Base-by-base conservation (phyloP, 2,113 vertebrate species). In the Himantopus leucocephalus region DNA sequence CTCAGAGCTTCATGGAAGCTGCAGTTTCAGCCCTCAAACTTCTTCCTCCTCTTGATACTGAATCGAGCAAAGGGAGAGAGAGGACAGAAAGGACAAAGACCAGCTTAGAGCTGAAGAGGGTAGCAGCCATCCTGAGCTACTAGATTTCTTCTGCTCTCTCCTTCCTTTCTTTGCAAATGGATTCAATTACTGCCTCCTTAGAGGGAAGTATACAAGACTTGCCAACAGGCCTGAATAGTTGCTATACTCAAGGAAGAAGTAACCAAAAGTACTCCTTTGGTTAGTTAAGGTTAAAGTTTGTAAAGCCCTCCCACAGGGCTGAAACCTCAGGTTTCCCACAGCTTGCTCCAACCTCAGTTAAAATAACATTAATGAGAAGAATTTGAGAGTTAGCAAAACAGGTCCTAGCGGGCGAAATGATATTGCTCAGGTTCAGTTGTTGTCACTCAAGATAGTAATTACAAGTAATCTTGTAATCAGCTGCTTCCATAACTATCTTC, bases 181-280 rank as follows among this genome's bases (percentile, higher is more conserved):
- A 34, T 67, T 50, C 5, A 58, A 1, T 14, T 37, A 37, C 48
- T n/a, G 17, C 30, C 22, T 75, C 30, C 58, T 82, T 18, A 8
- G 24, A 2, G 14, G 8, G 16, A 47, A 34, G 55, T 2, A 14
- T 5, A 63, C 0, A 1, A 62, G 12, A 15, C 26, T 68, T 63
- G 17, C 30, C 56, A 39, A 30, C 29, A 56, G 47, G 30, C 63
- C 55, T 20, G n/a, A 52, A 34, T 20, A 71, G 24, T 35, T 70
- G 74, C 60, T 56, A 6, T n/a, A 37, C 34, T 47, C 19, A 11
- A 24, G 52, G 26, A 52, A 66, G 43, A 20, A 63, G 50, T 2
- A 52, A 24, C 26, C 23, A 35, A 6, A 74, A 75, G 45, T 34
- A 34, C 8, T 63, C 27, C n/a, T 60, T 50, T n/a, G 45, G 47